phyloP scores from a whole-genome alignment of 2,797 vertebrate genomes.

The Megalops cyprinoides region DNA sequence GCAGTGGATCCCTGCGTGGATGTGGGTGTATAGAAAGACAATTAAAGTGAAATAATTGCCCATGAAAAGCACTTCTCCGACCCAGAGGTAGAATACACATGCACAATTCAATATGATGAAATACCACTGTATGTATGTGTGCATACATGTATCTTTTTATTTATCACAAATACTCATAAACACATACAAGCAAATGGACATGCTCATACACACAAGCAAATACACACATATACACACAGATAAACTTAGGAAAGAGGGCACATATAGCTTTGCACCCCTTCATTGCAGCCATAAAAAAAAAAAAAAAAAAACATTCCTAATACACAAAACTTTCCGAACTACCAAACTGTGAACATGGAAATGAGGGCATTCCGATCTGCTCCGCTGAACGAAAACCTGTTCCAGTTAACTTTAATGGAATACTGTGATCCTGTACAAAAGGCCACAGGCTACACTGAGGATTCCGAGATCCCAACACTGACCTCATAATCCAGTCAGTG shows the following conservation, averaged over 20 bases:
- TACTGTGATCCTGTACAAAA: background rate
- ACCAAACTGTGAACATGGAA: background rate
- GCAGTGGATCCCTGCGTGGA: background rate
- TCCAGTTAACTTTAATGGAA: background rate
- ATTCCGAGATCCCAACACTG: background rate
- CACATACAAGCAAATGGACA: slow-evolving; percentile 46
- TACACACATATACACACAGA: background rate
- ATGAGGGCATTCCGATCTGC: background rate
- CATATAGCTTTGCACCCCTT: background rate
- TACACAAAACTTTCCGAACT: too few relatives aligned
- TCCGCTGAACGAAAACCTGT: background rate
- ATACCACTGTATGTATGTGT: too few relatives aligned
- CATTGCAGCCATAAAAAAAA: background rate
- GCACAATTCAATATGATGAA: too few relatives aligned
- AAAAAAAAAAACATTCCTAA: too few relatives aligned
- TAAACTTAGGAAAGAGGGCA: background rate
- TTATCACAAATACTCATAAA: slow-evolving; percentile 41
- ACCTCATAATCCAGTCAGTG: slow-evolving; percentile 23
- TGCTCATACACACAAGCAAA: slow-evolving; percentile 45
- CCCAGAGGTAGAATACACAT: too few relatives aligned
- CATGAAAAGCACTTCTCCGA: slow-evolving; percentile 2
- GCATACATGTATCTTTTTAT: slow-evolving; percentile 52
- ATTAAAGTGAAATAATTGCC: background rate
- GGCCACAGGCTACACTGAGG: background rate
- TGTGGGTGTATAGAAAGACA: background rate